phyloP scores from a whole-genome alignment of 2,797 vertebrate species.

The Lutjanus campechanus region DNA sequence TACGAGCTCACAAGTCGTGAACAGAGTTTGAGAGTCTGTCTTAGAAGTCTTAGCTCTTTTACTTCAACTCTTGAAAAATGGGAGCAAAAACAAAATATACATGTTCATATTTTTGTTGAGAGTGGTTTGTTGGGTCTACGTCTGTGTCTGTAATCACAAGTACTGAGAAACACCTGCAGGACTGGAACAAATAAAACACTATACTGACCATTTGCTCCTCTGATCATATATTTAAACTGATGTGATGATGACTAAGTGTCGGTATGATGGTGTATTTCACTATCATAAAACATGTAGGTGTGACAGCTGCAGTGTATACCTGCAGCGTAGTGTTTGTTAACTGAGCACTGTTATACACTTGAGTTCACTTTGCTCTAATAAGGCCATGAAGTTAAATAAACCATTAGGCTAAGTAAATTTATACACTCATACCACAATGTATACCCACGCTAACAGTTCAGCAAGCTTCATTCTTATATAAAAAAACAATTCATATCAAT shows the following conservation, averaged over 20 bases:
- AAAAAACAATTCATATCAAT: conserved; percentile 76
- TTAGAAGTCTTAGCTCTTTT: no score
- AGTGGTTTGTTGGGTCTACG: conserved; percentile 12
- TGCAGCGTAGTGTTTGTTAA: conserved; percentile 58
- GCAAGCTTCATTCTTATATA: conserved; percentile 78
- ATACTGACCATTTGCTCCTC: conserved; percentile 32
- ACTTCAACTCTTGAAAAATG: no score
- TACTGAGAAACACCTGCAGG: conserved; percentile 33
- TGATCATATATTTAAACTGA: conserved; percentile 23
- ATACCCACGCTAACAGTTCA: conserved; percentile 70
- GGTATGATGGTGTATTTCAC: conserved; percentile 21
- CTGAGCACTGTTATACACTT: conserved; percentile 49
- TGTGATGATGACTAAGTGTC: conserved; percentile 19
- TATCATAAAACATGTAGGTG: conserved; percentile 28
- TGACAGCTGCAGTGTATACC: conserved; percentile 51
- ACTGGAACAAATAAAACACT: conserved; percentile 17
- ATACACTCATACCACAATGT: conserved; percentile 70
- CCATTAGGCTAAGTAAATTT: conserved; percentile 43
- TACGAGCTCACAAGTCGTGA: no score
- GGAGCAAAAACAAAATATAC: no score
- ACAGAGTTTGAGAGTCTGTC: no score
- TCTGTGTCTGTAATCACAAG: conserved; percentile 12
- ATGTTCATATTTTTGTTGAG: no score
- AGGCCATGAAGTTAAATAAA: conserved; percentile 76
- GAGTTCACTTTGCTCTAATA: conserved; percentile 68